phyloP scores from a whole-genome alignment of 2,797 vertebrate genomes.

The Pangasius sanitwongsei region DNA sequence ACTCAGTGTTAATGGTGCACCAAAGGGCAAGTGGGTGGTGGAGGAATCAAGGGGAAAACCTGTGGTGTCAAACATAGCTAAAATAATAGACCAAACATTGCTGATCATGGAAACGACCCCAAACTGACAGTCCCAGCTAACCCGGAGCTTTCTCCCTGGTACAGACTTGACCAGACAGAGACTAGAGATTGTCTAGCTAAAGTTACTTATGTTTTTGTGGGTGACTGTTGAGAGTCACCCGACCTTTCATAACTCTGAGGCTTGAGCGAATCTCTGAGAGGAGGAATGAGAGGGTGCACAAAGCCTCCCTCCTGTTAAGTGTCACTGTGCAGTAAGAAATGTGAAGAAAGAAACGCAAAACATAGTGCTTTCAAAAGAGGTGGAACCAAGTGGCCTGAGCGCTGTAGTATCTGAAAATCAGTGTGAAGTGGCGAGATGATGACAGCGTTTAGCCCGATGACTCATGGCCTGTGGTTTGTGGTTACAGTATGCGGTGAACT shows the following conservation, averaged over 20 bases:
- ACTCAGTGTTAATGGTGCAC: background rate
- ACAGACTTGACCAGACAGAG: background rate
- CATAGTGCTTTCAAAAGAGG: slow-evolving; percentile 3
- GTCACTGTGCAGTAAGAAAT: background rate
- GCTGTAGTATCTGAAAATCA: slow-evolving; percentile 11
- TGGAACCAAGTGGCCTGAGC: background rate
- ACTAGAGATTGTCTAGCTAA: background rate
- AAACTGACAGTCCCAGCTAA: background rate
- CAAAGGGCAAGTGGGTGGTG: background rate
- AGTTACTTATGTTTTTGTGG: background rate
- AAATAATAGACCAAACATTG: background rate
- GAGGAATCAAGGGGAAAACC: background rate
- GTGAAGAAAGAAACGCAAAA: slow-evolving; percentile 11
- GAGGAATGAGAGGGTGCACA: background rate
- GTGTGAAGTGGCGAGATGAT: slow-evolving; percentile 30
- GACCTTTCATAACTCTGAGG: background rate
- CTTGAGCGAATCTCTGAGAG: background rate
- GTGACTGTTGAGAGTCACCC: background rate
- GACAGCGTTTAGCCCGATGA: slow-evolving; percentile 29
- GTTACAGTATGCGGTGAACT: slow-evolving; percentile 36
- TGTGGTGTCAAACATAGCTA: background rate
- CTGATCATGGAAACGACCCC: background rate
- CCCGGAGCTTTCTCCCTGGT: background rate
- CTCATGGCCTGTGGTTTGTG: slow-evolving; percentile 44
- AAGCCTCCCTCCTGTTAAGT: background rate